phyloP scores from a whole-genome alignment of 2,113 vertebrate species.

The Arizona elegans region DNA sequence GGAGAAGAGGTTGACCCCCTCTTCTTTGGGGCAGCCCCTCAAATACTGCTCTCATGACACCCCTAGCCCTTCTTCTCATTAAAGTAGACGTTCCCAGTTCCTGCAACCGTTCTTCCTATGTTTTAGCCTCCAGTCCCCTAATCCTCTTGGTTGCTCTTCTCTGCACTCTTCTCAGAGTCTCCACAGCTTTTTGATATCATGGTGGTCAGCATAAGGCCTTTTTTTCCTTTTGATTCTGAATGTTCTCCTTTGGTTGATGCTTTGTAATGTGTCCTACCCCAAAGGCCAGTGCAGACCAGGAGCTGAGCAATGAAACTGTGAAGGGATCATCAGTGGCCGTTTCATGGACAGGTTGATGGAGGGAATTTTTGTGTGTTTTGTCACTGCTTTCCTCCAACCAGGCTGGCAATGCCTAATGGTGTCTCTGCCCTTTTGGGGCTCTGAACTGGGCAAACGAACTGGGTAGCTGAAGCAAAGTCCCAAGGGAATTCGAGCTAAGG shows the following conservation, averaged over 20 bases:
- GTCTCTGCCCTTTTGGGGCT: not conserved
- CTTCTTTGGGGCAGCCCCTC: no score
- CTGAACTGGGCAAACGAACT: not conserved
- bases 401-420: not conserved
- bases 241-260: no score
- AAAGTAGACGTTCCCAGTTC: no score
- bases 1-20: no score
- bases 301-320: accelerated
- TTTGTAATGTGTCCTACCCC: not conserved
- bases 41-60: accelerated
- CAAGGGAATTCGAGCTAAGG: not conserved
- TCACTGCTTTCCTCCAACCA: not conserved
- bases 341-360: not conserved
- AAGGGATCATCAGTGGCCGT: not conserved
- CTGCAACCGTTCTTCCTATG: no score
- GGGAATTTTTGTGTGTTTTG: not conserved
- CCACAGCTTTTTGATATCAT: no score
- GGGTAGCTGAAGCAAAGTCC: not conserved
- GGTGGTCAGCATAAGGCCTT: no score
- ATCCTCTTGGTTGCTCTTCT: no score
- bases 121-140: no score
- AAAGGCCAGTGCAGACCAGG: not conserved
- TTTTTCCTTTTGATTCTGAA: no score
- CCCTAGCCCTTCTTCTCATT: no score
- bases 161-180: no score